These are phyloP conservation scores for Aramus guarauna DNA, from an alignment of 2,113 vertebrate species.

Conservation along the genomic window DNA sequence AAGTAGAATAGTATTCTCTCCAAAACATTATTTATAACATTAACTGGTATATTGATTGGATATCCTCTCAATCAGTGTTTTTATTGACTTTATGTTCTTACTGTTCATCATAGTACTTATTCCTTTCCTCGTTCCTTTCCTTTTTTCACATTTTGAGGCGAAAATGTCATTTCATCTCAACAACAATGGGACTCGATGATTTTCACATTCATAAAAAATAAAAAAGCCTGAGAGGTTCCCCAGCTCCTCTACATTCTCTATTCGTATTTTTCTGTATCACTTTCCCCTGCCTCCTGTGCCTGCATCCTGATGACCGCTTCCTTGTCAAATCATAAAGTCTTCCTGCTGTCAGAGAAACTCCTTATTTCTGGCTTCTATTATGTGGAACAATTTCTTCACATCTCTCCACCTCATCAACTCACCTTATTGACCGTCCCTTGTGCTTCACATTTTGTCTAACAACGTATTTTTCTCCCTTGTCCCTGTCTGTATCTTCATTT, in stretches of 20 bases:
- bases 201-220: background rate
- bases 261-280: background rate
- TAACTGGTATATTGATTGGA: background rate
- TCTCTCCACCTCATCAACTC: background rate
- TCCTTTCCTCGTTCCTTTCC: background rate
- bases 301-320: background rate
- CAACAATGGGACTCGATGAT: background rate
- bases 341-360: background rate
- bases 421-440: background rate
- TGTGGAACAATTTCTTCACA: background rate
- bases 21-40: background rate
- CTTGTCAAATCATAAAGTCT: background rate
- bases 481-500: background rate
- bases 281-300: background rate
- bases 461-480: background rate
- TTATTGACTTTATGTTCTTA: conserved; percentile 12
- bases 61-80: background rate
- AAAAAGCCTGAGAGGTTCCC: background rate
- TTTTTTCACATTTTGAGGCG: background rate
- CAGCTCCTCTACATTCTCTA: background rate
- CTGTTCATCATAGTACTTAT: background rate
- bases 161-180: background rate
- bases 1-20: background rate
- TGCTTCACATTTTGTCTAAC: background rate
- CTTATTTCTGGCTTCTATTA: background rate